Evolutionary conservation across 53 echinoderm and acorn worm genomes (phyloP).

Genomic region (Hippasteria phrygiana): DNA sequence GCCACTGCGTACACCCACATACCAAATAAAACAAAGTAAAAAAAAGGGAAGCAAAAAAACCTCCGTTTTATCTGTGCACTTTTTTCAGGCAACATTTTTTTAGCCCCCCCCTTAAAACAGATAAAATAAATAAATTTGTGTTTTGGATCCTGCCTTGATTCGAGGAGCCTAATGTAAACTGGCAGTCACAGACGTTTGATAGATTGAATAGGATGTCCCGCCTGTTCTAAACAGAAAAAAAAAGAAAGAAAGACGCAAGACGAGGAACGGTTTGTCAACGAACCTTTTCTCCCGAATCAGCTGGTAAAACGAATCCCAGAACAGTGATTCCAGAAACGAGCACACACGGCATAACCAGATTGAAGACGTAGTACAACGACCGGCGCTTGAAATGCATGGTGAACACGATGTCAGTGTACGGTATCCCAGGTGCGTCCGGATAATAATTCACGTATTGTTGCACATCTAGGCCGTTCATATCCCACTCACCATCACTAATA

Average conservation of each 20-base stretch:
- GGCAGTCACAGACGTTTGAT: no score
- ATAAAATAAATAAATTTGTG: no score
- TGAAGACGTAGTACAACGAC: conserved; percentile 92
- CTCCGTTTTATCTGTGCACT: no score
- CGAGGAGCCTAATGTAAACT: no score
- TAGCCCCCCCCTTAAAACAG: no score
- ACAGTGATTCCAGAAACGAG: conserved; percentile 87
- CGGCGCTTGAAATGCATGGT: conserved; percentile 79
- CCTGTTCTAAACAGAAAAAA: conserved; percentile 1
- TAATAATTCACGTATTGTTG: conserved; percentile 62
- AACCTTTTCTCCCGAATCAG: conserved; percentile 95
- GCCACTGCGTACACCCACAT: no score
- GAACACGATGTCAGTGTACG: conserved; percentile 87
- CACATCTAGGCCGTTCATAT: conserved; percentile 80
- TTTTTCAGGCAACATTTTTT: no score
- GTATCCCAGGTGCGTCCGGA: conserved; percentile 83
- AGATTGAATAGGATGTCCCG: no score
- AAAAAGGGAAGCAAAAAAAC: no score
- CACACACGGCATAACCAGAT: conserved; percentile 88
- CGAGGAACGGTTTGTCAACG: neutral
- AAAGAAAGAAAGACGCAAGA: neutral
- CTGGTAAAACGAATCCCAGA: conserved; percentile 90
- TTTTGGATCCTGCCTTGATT: no score
- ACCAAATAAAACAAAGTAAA: no score
- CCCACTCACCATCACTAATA: conserved; percentile 95